A percentile compares a stretch with the other conserved stretches of the same genome.
Evolutionary conservation across 2,113 vertebrate species (phyloP).

Genomic region (Odontesthes bonariensis): DNA sequence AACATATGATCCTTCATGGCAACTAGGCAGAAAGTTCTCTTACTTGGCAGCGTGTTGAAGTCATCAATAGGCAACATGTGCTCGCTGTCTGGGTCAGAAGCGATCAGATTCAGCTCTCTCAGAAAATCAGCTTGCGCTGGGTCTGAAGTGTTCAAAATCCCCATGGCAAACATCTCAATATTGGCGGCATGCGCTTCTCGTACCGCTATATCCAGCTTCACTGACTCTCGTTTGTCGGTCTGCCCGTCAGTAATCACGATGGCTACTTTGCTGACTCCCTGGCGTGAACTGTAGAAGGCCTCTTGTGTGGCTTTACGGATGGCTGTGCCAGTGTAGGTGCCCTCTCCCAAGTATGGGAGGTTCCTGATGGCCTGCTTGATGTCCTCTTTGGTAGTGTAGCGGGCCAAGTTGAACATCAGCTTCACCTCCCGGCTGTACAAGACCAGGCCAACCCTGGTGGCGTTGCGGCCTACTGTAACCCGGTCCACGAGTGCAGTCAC

Average conservation of each 20-base stretch:
- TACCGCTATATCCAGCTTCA: slow-evolving; percentile 86
- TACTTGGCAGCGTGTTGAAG: slow-evolving; percentile 90
- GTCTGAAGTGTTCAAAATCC: slow-evolving; percentile 87
- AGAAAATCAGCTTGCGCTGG: slow-evolving; percentile 87
- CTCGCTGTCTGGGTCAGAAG: slow-evolving; percentile 88
- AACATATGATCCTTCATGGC: neutral
- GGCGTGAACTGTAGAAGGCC: slow-evolving; percentile 84
- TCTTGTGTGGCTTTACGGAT: slow-evolving; percentile 88
- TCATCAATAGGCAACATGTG: slow-evolving; percentile 91
- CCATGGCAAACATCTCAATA: slow-evolving; percentile 90
- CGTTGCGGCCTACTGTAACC: slow-evolving; percentile 87
- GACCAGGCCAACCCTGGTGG: slow-evolving; percentile 88
- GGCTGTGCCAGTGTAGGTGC: slow-evolving; percentile 87
- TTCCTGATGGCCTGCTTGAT: slow-evolving; percentile 86
- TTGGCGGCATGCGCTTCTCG: slow-evolving; percentile 88
- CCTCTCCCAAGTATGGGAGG: slow-evolving; percentile 89
- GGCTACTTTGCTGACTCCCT: slow-evolving; percentile 88
- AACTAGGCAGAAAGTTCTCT: neutral
- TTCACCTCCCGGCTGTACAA: slow-evolving; percentile 88
- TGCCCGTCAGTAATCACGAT: slow-evolving; percentile 89
- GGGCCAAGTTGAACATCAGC: slow-evolving; percentile 85
- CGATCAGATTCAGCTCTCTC: slow-evolving; percentile 88
- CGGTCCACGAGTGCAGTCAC: slow-evolving; percentile 87
- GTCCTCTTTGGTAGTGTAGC: slow-evolving; percentile 81
- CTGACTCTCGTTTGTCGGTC: slow-evolving; percentile 88